These are phyloP conservation scores for Mimas tiliae DNA, from an alignment of 2,888 invertebrate genomes.

Conservation along the genomic window DNA sequence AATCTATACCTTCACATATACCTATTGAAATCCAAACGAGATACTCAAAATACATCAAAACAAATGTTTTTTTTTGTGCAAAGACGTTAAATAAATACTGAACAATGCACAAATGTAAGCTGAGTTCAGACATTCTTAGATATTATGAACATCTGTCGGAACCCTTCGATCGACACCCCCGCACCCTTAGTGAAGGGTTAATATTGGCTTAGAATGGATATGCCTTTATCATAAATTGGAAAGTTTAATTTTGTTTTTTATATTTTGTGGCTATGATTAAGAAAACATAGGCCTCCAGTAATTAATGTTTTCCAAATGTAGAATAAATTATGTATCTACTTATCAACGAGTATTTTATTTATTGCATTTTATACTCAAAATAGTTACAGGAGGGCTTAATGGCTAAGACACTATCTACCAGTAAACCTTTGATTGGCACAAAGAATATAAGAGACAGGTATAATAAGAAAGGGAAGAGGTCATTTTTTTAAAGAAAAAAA, in stretches of 20 bases:
- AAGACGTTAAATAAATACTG: constrained; percentile 34
- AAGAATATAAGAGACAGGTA: too few species aligned
- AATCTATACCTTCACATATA: neutral
- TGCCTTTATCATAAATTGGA: constrained; percentile 18
- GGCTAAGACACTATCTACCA: too few species aligned
- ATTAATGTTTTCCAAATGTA: too few species aligned
- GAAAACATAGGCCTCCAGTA: too few species aligned
- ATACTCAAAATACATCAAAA: neutral
- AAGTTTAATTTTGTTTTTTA: neutral
- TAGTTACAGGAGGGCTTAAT: too few species aligned
- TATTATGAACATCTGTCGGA: constrained; percentile 77
- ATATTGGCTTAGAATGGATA: constrained; percentile 50
- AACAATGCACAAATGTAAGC: constrained; percentile 52
- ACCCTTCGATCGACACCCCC: constrained; percentile 61
- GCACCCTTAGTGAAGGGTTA: constrained; percentile 59
- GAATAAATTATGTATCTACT: too few species aligned
- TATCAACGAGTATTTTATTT: too few species aligned
- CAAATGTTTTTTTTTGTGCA: constrained; percentile 38
- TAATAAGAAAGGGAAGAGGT: too few species aligned
- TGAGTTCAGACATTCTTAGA: constrained; percentile 58
- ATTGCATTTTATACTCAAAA: too few species aligned
- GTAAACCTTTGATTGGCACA: too few species aligned
- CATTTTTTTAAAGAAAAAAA: too few species aligned
- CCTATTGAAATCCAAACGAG: neutral
- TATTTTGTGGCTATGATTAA: neutral